These are phyloP conservation scores for Craseonycteris thonglongyai DNA, from an alignment of 2,113 vertebrate species.

Conservation along the genomic window DNA sequence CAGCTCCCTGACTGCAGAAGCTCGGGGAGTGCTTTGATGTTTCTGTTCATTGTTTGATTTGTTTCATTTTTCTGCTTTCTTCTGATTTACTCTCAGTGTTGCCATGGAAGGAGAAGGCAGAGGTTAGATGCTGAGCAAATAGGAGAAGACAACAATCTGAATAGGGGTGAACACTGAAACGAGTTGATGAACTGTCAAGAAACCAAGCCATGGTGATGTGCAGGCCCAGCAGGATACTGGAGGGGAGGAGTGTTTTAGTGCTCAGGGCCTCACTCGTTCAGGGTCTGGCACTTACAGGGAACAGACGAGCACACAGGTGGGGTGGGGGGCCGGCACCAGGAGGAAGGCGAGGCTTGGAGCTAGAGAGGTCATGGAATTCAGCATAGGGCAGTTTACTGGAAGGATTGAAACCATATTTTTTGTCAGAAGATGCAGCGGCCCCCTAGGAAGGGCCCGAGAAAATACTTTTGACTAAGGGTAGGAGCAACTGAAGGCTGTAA, in stretches of 20 bases:
- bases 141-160: not conserved
- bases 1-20: not conserved
- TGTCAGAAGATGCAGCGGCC: not conserved
- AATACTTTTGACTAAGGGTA: not conserved
- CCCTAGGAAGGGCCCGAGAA: not conserved
- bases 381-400: not conserved
- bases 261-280: not conserved
- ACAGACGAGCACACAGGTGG: accelerated
- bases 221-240: no score
- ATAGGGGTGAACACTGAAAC: not conserved
- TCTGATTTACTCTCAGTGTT: not conserved
- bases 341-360: not conserved
- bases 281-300: no score
- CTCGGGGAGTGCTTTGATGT: not conserved
- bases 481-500: no score
- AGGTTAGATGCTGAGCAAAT: not conserved
- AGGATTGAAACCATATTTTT: not conserved
- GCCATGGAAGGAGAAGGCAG: not conserved
- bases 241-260: not conserved
- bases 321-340: no score
- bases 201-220: not conserved
- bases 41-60: not conserved
- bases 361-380: not conserved
- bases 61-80: not conserved
- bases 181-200: not conserved